These are phyloP conservation scores for Heliconius hermathena DNA, from an alignment of 1,140 invertebrate species.

Conservation along the genomic window DNA sequence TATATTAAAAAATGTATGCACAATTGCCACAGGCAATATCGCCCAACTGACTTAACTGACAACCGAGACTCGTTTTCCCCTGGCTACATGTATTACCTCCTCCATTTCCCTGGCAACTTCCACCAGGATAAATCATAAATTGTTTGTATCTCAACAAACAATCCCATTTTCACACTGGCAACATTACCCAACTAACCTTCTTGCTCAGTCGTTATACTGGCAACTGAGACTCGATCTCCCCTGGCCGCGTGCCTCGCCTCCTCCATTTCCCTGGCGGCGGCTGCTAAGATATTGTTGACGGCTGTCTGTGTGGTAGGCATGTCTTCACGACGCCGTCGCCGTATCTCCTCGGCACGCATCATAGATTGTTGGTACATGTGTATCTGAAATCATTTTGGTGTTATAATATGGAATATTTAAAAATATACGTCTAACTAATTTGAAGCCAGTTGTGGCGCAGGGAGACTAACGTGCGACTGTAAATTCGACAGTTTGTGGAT, in stretches of 20 bases:
- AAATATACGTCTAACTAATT: neutral
- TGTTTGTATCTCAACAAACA: neutral
- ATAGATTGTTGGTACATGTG: constrained; percentile 81
- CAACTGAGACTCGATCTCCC: constrained; percentile 53
- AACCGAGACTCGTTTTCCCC: too few relatives aligned
- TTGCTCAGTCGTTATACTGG: constrained; percentile 72
- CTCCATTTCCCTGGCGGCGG: constrained; percentile 75
- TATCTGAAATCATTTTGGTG: constrained; percentile 56
- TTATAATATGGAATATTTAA: neutral
- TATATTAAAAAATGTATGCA: too few relatives aligned
- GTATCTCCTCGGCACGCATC: constrained; percentile 72
- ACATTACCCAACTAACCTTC: constrained; percentile 40
- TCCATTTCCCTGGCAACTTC: too few relatives aligned
- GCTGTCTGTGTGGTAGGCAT: constrained; percentile 68
- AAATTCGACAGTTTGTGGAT: too few relatives aligned
- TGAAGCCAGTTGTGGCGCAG: too few relatives aligned
- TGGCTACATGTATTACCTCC: too few relatives aligned
- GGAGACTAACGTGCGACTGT: too few relatives aligned
- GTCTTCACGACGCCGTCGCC: constrained; percentile 71
- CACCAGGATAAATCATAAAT: neutral
- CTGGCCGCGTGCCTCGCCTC: constrained; percentile 61
- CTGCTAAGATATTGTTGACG: constrained; percentile 76
- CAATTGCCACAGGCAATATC: too few relatives aligned
- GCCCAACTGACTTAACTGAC: too few relatives aligned
- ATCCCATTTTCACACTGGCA: constrained; percentile 20